Percentiles rank a stretch among this genome's conserved stretches.
These are phyloP conservation scores for Rhagium mordax DNA, from an alignment of 2,888 invertebrate genomes.

Conservation along the genomic window DNA sequence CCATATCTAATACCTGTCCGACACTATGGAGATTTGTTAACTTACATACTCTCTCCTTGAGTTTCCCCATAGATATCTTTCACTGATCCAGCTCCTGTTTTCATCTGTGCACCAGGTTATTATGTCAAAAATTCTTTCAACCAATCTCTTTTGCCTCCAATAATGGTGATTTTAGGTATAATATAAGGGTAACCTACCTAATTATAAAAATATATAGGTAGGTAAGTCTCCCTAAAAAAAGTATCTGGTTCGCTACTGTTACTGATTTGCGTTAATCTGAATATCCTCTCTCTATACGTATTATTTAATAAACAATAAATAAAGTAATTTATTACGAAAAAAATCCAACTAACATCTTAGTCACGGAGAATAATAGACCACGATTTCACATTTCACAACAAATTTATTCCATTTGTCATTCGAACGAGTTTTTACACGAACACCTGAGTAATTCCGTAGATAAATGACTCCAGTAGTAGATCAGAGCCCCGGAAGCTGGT, in stretches of 20 bases:
- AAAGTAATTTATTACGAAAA: constrained; percentile 10
- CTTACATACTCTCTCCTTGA: no score
- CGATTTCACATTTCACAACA: constrained; percentile 12
- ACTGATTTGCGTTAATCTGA: background rate
- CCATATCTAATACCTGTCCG: no score
- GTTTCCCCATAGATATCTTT: no score
- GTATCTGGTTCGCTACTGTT: background rate
- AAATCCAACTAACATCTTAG: constrained; percentile 6
- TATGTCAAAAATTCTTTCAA: no score
- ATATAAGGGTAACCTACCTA: no score
- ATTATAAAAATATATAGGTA: no score
- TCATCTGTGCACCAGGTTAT: no score
- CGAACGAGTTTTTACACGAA: constrained; percentile 8
- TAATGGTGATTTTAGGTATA: no score
- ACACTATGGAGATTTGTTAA: no score
- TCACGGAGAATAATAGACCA: constrained; percentile 7
- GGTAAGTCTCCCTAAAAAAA: background rate
- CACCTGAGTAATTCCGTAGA: constrained; percentile 13
- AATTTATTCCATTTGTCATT: constrained; percentile 9
- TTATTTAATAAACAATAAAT: constrained; percentile 9
- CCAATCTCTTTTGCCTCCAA: no score
- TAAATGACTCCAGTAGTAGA: constrained; percentile 12
- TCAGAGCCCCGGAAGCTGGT: constrained; percentile 43
- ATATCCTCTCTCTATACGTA: background rate
- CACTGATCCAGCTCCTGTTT: no score